phyloP scores from a whole-genome alignment of 2,888 invertebrate species.

The Spisula solida region DNA sequence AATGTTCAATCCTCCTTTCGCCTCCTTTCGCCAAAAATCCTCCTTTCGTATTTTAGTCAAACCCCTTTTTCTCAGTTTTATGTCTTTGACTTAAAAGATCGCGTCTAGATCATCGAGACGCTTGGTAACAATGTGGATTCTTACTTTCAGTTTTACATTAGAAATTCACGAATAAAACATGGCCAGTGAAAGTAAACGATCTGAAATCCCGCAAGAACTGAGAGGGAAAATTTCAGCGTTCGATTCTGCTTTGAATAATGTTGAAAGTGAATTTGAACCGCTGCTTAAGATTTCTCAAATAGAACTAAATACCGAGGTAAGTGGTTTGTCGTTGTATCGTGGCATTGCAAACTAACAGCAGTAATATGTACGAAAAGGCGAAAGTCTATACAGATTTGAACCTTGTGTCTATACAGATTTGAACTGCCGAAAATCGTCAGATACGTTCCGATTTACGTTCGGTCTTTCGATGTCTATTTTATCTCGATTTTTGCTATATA shows the following conservation, averaged over 20 bases:
- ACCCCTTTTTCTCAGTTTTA: neutral
- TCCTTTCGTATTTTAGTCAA: too few species aligned
- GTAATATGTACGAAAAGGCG: too few species aligned
- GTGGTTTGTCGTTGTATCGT: neutral
- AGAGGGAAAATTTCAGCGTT: slow-evolving; percentile 78
- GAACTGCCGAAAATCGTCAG: too few species aligned
- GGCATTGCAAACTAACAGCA: too few species aligned
- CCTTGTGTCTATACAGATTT: too few species aligned
- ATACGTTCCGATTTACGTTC: too few species aligned
- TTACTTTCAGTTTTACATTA: neutral
- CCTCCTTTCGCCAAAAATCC: too few species aligned
- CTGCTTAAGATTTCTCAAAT: slow-evolving; percentile 75
- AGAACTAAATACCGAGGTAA: slow-evolving; percentile 79
- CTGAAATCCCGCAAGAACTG: slow-evolving; percentile 76
- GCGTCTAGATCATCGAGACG: neutral
- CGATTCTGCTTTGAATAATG: slow-evolving; percentile 77
- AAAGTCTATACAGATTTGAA: too few species aligned
- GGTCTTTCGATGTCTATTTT: too few species aligned
- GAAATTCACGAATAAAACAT: neutral
- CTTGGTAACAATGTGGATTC: slow-evolving; percentile 8
- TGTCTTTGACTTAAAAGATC: neutral
- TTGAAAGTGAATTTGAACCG: slow-evolving; percentile 79
- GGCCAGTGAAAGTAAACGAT: slow-evolving; percentile 23
- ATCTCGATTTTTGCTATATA: too few species aligned
- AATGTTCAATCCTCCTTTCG: too few species aligned